These are phyloP conservation scores for Cephus runcator DNA, from an alignment of 2,888 invertebrate genomes.

Conservation along the genomic window DNA sequence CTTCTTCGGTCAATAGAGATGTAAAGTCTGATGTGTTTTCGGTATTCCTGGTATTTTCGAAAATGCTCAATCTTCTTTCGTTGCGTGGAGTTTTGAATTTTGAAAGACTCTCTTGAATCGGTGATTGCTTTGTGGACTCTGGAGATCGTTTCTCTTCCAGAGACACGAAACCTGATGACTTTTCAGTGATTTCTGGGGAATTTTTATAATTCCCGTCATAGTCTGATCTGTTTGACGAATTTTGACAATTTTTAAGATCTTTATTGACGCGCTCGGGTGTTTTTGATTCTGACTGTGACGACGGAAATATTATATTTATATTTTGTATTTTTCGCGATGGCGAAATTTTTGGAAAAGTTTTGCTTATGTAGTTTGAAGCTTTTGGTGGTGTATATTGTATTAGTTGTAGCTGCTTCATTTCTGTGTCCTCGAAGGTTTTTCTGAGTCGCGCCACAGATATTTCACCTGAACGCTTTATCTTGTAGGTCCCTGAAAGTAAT, in stretches of 20 bases:
- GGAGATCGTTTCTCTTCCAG: not conserved
- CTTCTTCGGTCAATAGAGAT: no score
- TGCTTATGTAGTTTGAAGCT: slow-evolving; percentile 22
- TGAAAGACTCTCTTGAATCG: no score
- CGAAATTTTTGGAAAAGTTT: slow-evolving; percentile 46
- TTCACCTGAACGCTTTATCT: not conserved
- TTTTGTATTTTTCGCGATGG: slow-evolving; percentile 48
- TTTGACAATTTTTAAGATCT: slow-evolving; percentile 11
- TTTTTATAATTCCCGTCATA: not conserved
- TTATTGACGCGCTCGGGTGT: not conserved
- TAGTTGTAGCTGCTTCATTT: not conserved
- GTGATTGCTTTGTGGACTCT: not conserved
- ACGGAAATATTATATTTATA: slow-evolving; percentile 43
- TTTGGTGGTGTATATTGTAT: not conserved
- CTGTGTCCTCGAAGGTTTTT: not conserved
- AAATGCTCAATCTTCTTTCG: no score
- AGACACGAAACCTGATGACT: no score
- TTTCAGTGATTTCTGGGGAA: not conserved
- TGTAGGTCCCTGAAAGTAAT: not conserved
- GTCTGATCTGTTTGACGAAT: not conserved
- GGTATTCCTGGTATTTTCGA: no score
- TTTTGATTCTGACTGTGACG: not conserved
- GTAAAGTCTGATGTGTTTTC: no score
- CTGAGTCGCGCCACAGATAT: not conserved
- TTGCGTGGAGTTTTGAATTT: no score